These are phyloP conservation scores for Drosophila cyrtoloma DNA, from an alignment of 2,888 invertebrate species.

Conservation along the genomic window DNA sequence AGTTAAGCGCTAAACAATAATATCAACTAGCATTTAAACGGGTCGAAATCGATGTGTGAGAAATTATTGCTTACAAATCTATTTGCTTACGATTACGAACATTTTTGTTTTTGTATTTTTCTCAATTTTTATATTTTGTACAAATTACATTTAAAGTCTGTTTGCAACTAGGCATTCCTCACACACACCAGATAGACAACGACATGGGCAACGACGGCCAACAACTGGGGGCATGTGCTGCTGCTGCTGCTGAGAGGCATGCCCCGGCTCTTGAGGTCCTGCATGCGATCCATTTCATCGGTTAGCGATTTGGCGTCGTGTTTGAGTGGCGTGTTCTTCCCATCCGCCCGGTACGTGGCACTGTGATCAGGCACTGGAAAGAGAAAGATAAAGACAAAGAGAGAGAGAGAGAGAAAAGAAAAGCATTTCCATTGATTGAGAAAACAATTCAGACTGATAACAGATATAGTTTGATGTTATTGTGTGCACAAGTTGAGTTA, in stretches of 20 bases:
- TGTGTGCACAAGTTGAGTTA: conserved; percentile 34
- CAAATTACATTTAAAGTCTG: conserved; percentile 40
- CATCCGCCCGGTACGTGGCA: conserved; percentile 81
- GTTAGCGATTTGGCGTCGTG: conserved; percentile 84
- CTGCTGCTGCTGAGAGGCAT: not conserved
- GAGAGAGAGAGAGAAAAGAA: conserved; percentile 1
- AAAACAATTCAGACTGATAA: conserved; percentile 17
- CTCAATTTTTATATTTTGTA: conserved; percentile 54
- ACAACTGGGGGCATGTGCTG: not conserved
- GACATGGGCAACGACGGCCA: not conserved
- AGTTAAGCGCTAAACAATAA: conserved; percentile 32
- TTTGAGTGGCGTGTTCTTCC: conserved; percentile 72
- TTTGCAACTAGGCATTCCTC: conserved; percentile 55
- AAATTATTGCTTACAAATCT: conserved; percentile 57
- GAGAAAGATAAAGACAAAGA: not conserved
- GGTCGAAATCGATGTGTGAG: conserved; percentile 48
- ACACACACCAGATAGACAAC: conserved; percentile 32
- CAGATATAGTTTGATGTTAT: conserved; percentile 20
- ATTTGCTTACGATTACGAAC: conserved; percentile 35
- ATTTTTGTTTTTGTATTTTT: conserved; percentile 8
- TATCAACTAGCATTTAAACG: conserved; percentile 11
- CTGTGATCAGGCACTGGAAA: conserved; percentile 82
- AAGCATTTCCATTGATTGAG: conserved; percentile 47
- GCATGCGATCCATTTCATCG: conserved; percentile 81
- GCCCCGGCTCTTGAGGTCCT: conserved; percentile 62